Evolutionary conservation across 2,113 vertebrate species (phyloP).

Genomic region (Zapus hudsonius): DNA sequence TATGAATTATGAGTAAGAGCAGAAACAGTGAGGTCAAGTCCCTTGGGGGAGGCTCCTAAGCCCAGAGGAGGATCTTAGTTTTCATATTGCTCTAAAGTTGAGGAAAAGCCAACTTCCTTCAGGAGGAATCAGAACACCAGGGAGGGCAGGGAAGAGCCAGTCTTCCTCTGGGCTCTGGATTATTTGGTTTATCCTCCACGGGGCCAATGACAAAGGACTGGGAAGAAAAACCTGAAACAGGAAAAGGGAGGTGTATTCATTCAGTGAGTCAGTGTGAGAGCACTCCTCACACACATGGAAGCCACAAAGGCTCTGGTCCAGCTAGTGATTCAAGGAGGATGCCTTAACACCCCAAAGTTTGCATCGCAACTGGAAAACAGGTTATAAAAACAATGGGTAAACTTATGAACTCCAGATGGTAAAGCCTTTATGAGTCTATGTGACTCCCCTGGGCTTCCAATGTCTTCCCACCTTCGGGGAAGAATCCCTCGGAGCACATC

Average conservation of each 20-base stretch:
- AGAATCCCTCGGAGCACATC: neutral
- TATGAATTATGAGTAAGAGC: conserved; percentile 50
- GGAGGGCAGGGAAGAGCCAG: conserved; percentile 45
- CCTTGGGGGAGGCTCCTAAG: neutral
- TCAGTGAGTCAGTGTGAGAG: conserved; percentile 8
- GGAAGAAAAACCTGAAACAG: conserved; percentile 27
- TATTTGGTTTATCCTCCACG: conserved; percentile 51
- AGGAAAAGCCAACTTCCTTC: conserved; percentile 69
- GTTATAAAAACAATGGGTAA: conserved; percentile 1
- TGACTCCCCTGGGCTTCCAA: neutral
- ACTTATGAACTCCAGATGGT: neutral
- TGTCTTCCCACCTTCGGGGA: neutral
- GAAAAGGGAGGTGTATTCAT: neutral
- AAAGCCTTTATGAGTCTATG: neutral
- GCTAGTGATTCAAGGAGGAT: neutral
- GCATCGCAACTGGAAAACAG: neutral
- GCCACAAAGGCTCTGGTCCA: neutral
- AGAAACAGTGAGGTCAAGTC: conserved; percentile 26
- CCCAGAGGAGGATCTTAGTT: conserved; percentile 50
- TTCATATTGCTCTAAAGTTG: conserved; percentile 44
- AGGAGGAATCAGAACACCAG: conserved; percentile 57
- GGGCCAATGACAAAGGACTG: neutral
- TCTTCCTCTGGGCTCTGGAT: conserved; percentile 18
- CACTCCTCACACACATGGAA: neutral
- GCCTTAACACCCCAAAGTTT: neutral